A percentile compares a stretch with the other conserved stretches of the same genome.
Conservation (phyloP, 2,888 invertebrate species). For the Nephrotoma guestfalica region DNA sequence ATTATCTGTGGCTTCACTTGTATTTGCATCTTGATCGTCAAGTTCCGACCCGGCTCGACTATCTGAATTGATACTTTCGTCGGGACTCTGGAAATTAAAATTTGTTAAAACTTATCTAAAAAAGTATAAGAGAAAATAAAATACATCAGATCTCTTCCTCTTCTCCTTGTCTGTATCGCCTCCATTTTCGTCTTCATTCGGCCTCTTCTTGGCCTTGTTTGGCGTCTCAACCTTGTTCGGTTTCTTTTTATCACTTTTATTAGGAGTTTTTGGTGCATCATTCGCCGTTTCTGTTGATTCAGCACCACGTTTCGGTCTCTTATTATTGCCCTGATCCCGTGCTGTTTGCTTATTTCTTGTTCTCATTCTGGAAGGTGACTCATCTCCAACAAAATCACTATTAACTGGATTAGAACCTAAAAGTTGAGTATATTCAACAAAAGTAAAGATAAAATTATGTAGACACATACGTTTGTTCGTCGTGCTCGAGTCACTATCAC, state of each 20-base stretch:
- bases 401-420: slow-evolving; percentile 10
- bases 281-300: slow-evolving; percentile 27
- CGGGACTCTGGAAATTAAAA: slow-evolving; percentile 47
- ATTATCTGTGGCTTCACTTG: slow-evolving; percentile 30
- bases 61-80: slow-evolving; percentile 71
- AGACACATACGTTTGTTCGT: slow-evolving; percentile 38
- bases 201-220: slow-evolving; percentile 38
- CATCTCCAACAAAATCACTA: slow-evolving; percentile 34
- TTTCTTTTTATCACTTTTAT: slow-evolving; percentile 32
- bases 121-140: not conserved
- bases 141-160: slow-evolving; percentile 33
- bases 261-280: slow-evolving; percentile 34
- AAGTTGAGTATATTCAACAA: slow-evolving; percentile 12
- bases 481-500: slow-evolving; percentile 87
- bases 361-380: slow-evolving; percentile 78
- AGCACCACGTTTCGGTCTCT: slow-evolving; percentile 45
- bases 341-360: slow-evolving; percentile 59
- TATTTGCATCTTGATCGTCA: slow-evolving; percentile 44
- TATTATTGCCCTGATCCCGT: slow-evolving; percentile 46
- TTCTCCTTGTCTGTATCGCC: slow-evolving; percentile 38
- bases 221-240: slow-evolving; percentile 38
- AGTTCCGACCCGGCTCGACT: slow-evolving; percentile 59
- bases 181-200: slow-evolving; percentile 32
- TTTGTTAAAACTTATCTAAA: slow-evolving; percentile 6
- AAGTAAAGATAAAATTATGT: not conserved